Conservation (phyloP, 2,113 vertebrate genomes). For the Eptesicus fuscus region DNA sequence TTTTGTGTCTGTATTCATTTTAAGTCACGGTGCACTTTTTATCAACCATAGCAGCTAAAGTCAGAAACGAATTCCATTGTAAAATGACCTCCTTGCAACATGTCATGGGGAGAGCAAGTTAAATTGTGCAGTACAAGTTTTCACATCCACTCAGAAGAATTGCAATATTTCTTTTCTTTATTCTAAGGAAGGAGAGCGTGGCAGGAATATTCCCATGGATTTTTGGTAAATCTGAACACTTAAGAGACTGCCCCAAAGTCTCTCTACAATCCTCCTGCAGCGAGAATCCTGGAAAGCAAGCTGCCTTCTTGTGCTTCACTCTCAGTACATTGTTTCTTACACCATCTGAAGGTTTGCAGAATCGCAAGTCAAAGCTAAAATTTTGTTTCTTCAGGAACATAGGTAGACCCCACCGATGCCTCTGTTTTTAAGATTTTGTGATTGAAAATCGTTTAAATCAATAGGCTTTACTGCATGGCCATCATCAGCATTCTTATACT, state of each 20-base stretch:
- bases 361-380: background rate
- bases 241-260: background rate
- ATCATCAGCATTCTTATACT: background rate
- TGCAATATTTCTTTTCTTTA: slow-evolving; percentile 32
- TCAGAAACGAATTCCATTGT: slow-evolving; percentile 4
- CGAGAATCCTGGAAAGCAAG: background rate
- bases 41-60: background rate
- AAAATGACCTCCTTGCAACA: slow-evolving; percentile 16
- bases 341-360: background rate
- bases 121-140: slow-evolving; percentile 21
- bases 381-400: background rate
- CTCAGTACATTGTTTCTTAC: background rate
- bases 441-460: background rate
- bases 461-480: background rate
- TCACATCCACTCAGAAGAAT: background rate
- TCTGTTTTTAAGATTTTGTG: background rate
- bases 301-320: background rate
- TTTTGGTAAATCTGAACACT: background rate
- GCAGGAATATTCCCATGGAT: background rate
- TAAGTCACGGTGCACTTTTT: background rate
- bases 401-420: background rate
- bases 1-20: slow-evolving; percentile 42
- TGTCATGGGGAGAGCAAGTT: background rate
- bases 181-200: background rate
- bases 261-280: background rate